Evolutionary conservation across 2,797 vertebrate genomes (phyloP), one percentile per base, ranked within the genome.

Genomic region (Gadopsis bispinosus): DNA sequence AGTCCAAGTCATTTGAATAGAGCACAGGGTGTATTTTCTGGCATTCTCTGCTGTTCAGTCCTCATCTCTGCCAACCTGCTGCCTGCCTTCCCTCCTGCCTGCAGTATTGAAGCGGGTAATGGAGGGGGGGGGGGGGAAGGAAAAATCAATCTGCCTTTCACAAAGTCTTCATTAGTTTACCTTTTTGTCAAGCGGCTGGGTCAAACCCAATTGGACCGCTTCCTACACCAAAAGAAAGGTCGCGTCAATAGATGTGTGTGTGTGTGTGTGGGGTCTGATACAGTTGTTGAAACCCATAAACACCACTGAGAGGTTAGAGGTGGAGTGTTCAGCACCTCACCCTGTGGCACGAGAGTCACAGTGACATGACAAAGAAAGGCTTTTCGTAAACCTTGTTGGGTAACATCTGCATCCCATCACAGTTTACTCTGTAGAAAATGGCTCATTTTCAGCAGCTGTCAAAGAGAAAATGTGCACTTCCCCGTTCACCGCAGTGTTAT

Each of bases 121-220:
- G 75, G 69, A 72, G 48, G 63, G 76, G 64, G 77, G 87, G 85
- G 76, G 62, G 81, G 71, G 47, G 73, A 33, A 69, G 73, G 62
- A 65, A 83, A 90, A 90, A 94, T 93, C 85, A 73, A 93, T 95
- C 80, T 85, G 73, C 79, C 83, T 92, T 90, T 90, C 83, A 85
- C 89, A 90, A 92, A 89, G 89, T 88, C 89, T 94, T 95, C 88
- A 94, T 95, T 94, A 86, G 87, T 92, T 92, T 91, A 84, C 82
- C 71, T 91, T 87, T 87, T 87, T 89, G 90, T 92, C 88, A 91
- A 80, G 76, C 33, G 64, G 69, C 64, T 45, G 79, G 91, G 92
- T 94, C 90, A 91, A 85, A 89, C 68, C 75, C 78, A 83, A 88
- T 86, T 84, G 80, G 72, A 70, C 81, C 41, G 80, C 85, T 90